Percentiles rank a stretch among this genome's conserved stretches.
Conservation (phyloP, 1,140 invertebrate genomes). For the Delia radicum region DNA sequence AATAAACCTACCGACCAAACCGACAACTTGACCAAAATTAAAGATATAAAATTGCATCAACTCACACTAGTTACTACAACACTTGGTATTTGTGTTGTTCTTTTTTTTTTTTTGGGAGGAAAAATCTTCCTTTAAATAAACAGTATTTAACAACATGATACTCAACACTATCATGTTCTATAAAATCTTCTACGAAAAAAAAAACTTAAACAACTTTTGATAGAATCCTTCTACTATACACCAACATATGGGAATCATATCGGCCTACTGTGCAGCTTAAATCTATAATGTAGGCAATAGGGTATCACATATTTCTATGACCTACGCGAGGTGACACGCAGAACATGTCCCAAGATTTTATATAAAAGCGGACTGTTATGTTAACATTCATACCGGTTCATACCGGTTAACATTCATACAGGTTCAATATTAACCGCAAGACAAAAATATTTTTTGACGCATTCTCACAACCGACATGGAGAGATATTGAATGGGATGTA, state of each 20-base stretch:
- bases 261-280: not conserved
- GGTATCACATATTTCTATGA: no score
- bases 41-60: not conserved
- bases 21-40: constrained; percentile 8
- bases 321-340: no score
- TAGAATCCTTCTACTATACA: not conserved
- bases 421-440: no score
- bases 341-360: no score
- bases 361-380: no score
- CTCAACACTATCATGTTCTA: not conserved
- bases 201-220: not conserved
- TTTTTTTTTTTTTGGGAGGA: not conserved
- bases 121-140: not conserved
- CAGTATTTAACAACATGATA: not conserved
- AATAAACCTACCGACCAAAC: not conserved
- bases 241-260: not conserved
- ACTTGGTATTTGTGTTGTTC: not conserved
- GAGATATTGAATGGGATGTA: no score
- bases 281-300: no score
- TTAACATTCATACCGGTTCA: no score
- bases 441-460: no score
- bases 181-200: not conserved
- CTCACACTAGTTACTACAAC: not conserved
- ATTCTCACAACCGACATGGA: no score
- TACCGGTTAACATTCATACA: no score